Conservation (phyloP, 2,113 vertebrate genomes). For the Semicossyphus pulcher region DNA sequence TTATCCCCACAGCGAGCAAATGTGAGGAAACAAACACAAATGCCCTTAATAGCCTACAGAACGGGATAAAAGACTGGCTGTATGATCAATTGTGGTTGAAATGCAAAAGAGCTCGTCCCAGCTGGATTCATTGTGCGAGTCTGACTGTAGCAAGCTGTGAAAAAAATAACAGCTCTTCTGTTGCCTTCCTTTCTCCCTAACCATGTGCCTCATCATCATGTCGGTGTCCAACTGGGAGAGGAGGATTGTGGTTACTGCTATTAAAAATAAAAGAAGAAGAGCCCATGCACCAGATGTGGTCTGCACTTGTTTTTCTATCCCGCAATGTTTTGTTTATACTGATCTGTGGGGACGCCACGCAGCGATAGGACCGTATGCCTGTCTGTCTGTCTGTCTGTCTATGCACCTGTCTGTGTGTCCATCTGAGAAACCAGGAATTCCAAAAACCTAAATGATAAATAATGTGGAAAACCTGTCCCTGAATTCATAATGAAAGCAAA, state of each 20-base stretch:
- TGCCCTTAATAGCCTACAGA: neutral
- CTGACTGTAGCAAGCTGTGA: conserved; percentile 11
- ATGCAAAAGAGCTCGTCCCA: neutral
- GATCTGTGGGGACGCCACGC: neutral
- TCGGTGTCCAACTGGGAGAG: neutral
- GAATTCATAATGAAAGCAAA: conserved; percentile 30
- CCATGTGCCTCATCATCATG: conserved; percentile 7
- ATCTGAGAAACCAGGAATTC: neutral
- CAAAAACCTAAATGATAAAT: neutral
- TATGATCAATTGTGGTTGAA: conserved; percentile 11
- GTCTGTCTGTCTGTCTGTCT: neutral
- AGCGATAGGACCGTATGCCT: neutral
- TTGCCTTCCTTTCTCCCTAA: neutral
- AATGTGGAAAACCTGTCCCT: conserved; percentile 1
- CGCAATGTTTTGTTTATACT: conserved; percentile 11
- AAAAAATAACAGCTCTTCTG: neutral
- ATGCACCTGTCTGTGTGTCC: neutral
- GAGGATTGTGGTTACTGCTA: conserved; percentile 12
- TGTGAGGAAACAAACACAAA: neutral
- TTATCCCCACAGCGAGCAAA: neutral
- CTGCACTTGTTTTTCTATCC: conserved; percentile 10
- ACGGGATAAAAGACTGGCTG: neutral
- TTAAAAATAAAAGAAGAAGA: conserved; percentile 31
- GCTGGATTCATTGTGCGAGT: conserved; percentile 10
- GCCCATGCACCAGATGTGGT: conserved; percentile 1